Base-by-base conservation (phyloP, 2,888 invertebrate genomes). In the Erpobdella octoculata region DNA sequence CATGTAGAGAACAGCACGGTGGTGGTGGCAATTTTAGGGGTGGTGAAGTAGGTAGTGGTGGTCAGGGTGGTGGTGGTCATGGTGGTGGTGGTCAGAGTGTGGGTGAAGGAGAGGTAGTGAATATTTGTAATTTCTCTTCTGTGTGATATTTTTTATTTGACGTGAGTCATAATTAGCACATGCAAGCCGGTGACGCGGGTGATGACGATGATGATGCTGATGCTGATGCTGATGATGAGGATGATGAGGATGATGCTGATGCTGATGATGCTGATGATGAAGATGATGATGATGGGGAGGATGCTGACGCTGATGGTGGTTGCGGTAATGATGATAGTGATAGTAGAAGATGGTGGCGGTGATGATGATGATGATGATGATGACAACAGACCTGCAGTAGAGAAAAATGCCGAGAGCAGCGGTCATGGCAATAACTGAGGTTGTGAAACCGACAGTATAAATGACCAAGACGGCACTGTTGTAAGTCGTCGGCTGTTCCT, bases 331-430 rank as follows among this genome's bases (percentile, higher is more conserved):
- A 31, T 8, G 15, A 35, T 12, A 28, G 18, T 15, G 15, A 15
- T 15, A 15, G 46, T 15, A 46, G 18, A 18, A 46, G 15, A 46
- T 18, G 15, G 46, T 46, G 18, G 18, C 15, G n/a, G n/a, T 9
- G 36, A 62, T 31, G 36, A 3, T 1, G 62, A 62, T 15, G 62
- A 35, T 6, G n/a, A 62, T 15, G 36, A 38, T 5, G n/a, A 70
- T 8, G 48, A 9, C n/a, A 41, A 76, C 80, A 75, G 77, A 84
- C 84, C 82, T 81, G 78, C 84, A 81, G 74, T 80, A 79, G 35
- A 81, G 75, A 68, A 85, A 80, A 21, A 85, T 82, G 70, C 80
- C 76, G 53, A 84, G 80, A 0, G 85, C 83, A 4, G 82, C 76
- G 5, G 81, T 58, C 15, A 85, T 77, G 2, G 84, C 79, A 0